Percentiles rank a stretch among this genome's conserved stretches.
Evolutionary conservation across 2,888 invertebrate species (phyloP).

Genomic region (Aleiodes alternator): DNA sequence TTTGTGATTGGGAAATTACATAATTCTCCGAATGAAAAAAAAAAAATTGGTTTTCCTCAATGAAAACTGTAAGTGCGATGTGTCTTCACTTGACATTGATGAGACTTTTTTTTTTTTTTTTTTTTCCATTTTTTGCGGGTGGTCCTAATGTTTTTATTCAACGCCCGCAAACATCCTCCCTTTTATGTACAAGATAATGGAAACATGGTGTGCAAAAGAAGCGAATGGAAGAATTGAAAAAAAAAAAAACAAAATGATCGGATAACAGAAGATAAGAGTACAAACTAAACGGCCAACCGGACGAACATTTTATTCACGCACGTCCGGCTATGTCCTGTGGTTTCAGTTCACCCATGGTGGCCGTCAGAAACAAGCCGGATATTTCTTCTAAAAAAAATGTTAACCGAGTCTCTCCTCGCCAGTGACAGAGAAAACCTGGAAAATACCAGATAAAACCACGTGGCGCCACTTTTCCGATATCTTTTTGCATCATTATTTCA

Average conservation of each 20-base stretch:
- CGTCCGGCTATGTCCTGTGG: slow-evolving; percentile 33
- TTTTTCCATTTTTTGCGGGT: neutral
- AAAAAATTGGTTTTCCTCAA: neutral
- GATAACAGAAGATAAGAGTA: slow-evolving; percentile 24
- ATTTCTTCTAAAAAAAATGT: slow-evolving; percentile 9
- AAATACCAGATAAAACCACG: neutral
- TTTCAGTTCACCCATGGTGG: slow-evolving; percentile 38
- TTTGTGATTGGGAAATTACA: neutral
- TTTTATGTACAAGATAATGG: neutral
- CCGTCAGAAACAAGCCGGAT: slow-evolving; percentile 33
- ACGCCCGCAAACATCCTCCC: slow-evolving; percentile 9
- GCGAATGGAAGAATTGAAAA: neutral
- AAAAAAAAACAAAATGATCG: slow-evolving; percentile 13
- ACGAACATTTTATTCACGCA: slow-evolving; percentile 33
- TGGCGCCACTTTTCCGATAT: neutral
- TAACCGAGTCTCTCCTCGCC: neutral
- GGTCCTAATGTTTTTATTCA: neutral
- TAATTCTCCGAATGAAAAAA: neutral
- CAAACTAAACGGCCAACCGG: slow-evolving; percentile 20
- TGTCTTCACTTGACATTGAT: neutral
- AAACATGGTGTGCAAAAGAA: neutral
- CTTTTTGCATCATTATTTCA: neutral
- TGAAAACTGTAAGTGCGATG: neutral
- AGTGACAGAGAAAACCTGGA: neutral
- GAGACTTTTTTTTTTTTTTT: neutral